phyloP scores from a whole-genome alignment of 2,888 invertebrate genomes.

The Nymphalis urticae region DNA sequence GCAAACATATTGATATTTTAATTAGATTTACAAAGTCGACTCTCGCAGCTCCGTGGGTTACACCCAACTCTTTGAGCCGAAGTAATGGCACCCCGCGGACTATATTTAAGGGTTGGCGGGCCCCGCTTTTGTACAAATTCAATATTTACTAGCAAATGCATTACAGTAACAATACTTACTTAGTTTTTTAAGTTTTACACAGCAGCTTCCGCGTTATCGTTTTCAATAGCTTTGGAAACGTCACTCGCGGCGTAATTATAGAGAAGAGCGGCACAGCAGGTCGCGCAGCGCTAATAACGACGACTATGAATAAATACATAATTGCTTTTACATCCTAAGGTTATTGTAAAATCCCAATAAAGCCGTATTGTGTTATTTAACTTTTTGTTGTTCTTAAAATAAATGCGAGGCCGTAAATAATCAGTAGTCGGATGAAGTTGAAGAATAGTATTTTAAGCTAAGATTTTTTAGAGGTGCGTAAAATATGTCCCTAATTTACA shows the following conservation, averaged over 20 bases:
- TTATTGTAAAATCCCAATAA: constrained; percentile 48
- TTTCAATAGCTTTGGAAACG: constrained; percentile 77
- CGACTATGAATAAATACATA: constrained; percentile 62
- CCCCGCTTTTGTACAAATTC: constrained; percentile 73
- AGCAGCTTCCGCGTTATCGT: constrained; percentile 81
- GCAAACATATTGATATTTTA: constrained; percentile 81
- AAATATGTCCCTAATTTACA: too few relatives aligned
- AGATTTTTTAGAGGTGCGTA: too few relatives aligned
- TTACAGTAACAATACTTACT: constrained; percentile 79
- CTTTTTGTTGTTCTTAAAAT: constrained; percentile 27
- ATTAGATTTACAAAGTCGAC: constrained; percentile 80
- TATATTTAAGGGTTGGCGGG: constrained; percentile 77
- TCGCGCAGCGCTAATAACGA: constrained; percentile 62
- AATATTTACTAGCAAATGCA: constrained; percentile 81
- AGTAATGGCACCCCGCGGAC: constrained; percentile 80
- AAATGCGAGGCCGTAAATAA: constrained; percentile 16
- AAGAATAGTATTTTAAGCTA: neutral
- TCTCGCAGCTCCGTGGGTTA: constrained; percentile 64
- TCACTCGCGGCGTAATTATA: constrained; percentile 78
- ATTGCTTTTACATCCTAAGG: constrained; percentile 67
- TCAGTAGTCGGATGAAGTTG: neutral
- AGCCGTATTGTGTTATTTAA: constrained; percentile 39
- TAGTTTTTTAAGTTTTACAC: constrained; percentile 77
- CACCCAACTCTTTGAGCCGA: constrained; percentile 79
- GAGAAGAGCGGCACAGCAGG: constrained; percentile 74